phyloP scores from a whole-genome alignment of 2,113 vertebrate genomes.

The Bothrops jararaca region DNA sequence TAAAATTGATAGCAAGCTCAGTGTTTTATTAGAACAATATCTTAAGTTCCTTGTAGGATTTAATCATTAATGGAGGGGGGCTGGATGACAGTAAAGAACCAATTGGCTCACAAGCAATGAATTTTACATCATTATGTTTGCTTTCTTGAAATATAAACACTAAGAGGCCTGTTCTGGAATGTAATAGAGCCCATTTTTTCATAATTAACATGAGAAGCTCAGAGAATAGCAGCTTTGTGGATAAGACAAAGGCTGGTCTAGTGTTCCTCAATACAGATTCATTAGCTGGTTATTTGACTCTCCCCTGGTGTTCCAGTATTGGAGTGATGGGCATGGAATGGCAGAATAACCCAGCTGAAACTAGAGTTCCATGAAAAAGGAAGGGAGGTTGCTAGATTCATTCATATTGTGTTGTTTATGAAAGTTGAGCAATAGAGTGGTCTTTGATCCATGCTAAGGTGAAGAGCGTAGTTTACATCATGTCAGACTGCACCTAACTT shows the following conservation, averaged over 20 bases:
- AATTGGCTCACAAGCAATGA: slow-evolving; percentile 53
- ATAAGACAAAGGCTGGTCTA: slow-evolving; percentile 45
- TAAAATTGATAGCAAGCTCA: slow-evolving; percentile 21
- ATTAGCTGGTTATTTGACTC: slow-evolving; percentile 48
- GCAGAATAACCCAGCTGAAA: slow-evolving; percentile 19
- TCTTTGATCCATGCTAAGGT: neutral
- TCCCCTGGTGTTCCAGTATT: slow-evolving; percentile 18
- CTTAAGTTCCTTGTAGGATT: slow-evolving; percentile 15
- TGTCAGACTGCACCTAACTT: neutral
- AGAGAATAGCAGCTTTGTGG: slow-evolving; percentile 40
- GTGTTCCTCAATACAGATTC: slow-evolving; percentile 53
- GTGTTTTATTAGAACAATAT: slow-evolving; percentile 17
- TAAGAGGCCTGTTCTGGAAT: slow-evolving; percentile 56
- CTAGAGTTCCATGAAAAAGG: neutral
- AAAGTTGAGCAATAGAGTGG: neutral
- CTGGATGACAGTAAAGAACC: slow-evolving; percentile 18
- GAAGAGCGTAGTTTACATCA: neutral
- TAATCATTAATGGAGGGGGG: slow-evolving; percentile 50
- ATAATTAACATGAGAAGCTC: slow-evolving; percentile 63
- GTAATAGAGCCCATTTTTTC: slow-evolving; percentile 54
- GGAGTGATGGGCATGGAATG: slow-evolving; percentile 22
- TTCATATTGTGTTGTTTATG: neutral
- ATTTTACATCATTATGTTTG: slow-evolving; percentile 65
- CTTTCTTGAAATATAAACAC: slow-evolving; percentile 61
- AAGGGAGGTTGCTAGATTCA: slow-evolving; percentile 6